phyloP scores from a whole-genome alignment of 2,113 vertebrate species.

The Pterocles gutturalis region DNA sequence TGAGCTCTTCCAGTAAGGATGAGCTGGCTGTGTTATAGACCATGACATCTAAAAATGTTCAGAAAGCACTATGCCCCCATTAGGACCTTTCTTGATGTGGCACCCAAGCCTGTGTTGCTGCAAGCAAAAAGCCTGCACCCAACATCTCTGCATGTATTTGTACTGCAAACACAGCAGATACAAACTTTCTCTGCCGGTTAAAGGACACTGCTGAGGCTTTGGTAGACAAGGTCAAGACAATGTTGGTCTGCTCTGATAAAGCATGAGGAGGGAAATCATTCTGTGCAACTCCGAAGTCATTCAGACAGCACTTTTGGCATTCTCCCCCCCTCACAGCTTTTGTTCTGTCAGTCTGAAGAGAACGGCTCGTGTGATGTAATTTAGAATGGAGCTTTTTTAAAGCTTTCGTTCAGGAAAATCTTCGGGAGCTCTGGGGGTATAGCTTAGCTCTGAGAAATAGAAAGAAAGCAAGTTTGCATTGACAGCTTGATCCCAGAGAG shows the following conservation, averaged over 20 bases:
- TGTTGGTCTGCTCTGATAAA: not conserved
- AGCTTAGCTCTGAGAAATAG: slow-evolving; percentile 73
- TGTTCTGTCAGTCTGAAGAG: slow-evolving; percentile 79
- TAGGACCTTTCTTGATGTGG: not conserved
- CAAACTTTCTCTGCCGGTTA: not conserved
- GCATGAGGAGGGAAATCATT: slow-evolving; percentile 47
- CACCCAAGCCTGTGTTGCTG: not conserved
- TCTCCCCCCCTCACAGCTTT: slow-evolving; percentile 36
- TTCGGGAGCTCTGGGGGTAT: slow-evolving; percentile 72
- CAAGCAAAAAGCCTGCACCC: not conserved
- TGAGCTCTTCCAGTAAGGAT: not conserved
- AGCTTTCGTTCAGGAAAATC: slow-evolving; percentile 80
- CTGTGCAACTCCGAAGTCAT: slow-evolving; percentile 56
- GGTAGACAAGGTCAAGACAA: slow-evolving; percentile 15
- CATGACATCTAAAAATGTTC: not conserved
- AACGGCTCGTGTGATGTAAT: slow-evolving; percentile 70
- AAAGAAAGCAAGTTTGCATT: slow-evolving; percentile 75
- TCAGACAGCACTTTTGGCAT: slow-evolving; percentile 70
- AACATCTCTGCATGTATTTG: not conserved
- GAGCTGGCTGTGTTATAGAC: not conserved
- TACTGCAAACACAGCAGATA: not conserved
- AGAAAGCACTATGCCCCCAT: not conserved
- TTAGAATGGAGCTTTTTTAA: slow-evolving; percentile 76
- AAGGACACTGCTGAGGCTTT: not conserved
- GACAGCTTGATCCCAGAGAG: slow-evolving; percentile 81